These are phyloP conservation scores for Taphrorychus bicolor DNA, from an alignment of 2,888 invertebrate species.

Conservation along the genomic window DNA sequence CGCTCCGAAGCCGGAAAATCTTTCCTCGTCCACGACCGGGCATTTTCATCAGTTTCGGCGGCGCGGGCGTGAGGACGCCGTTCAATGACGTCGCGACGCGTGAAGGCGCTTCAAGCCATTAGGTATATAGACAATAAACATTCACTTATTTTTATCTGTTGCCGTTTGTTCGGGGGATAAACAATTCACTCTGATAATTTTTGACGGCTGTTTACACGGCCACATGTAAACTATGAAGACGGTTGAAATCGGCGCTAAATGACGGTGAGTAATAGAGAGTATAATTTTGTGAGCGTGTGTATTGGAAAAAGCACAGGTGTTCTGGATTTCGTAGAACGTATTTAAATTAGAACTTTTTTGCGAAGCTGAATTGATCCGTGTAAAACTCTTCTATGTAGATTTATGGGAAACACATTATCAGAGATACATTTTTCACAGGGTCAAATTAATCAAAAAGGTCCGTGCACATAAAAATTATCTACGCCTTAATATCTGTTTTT, in stretches of 20 bases:
- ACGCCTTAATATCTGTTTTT: too few relatives aligned
- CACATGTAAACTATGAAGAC: neutral
- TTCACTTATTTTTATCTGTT: neutral
- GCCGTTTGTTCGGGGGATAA: neutral
- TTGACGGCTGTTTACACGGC: neutral
- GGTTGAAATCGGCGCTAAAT: neutral
- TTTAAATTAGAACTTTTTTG: too few relatives aligned
- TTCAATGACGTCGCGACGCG: constrained; percentile 1
- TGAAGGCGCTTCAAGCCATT: neutral
- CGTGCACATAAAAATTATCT: too few relatives aligned
- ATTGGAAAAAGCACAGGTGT: neutral
- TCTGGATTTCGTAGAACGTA: too few relatives aligned
- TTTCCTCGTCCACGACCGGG: neutral
- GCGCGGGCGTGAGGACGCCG: neutral
- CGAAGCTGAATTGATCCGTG: too few relatives aligned
- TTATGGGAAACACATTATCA: too few relatives aligned
- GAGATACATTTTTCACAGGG: too few relatives aligned
- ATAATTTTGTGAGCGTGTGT: too few relatives aligned
- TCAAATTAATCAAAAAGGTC: too few relatives aligned
- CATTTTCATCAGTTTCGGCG: neutral
- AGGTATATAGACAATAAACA: constrained; percentile 3
- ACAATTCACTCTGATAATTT: neutral
- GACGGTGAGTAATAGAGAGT: neutral
- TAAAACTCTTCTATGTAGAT: too few relatives aligned
- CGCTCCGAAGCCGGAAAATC: neutral